phyloP scores from a whole-genome alignment of 2,797 vertebrate genomes.

The Ptychadena robeensis region DNA sequence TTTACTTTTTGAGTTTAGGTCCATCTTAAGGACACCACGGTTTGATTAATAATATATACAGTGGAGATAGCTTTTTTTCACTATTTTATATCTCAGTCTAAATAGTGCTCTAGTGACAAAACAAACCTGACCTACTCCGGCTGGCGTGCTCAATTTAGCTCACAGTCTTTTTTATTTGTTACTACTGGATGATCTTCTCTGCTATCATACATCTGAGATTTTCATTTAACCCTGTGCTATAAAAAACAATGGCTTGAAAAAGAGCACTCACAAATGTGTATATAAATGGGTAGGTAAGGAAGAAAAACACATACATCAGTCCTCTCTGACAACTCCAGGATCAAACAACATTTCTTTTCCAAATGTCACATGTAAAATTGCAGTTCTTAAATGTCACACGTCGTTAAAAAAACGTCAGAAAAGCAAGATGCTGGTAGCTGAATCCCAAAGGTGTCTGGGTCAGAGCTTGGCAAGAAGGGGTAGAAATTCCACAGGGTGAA shows the following conservation, averaged over 20 bases:
- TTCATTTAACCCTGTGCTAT: constrained; percentile 7
- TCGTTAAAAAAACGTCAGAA: constrained; percentile 51
- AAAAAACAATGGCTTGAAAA: constrained; percentile 24
- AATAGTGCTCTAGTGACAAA: neutral
- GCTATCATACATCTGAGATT: neutral
- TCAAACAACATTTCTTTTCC: constrained; percentile 60
- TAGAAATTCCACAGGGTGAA: constrained; percentile 37
- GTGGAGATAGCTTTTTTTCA: no score
- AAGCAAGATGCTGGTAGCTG: constrained; percentile 56
- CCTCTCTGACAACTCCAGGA: constrained; percentile 52
- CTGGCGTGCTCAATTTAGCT: neutral
- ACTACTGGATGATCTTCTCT: neutral
- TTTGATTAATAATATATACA: no score
- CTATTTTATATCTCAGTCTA: neutral
- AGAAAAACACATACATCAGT: constrained; percentile 58
- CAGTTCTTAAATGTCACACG: constrained; percentile 59
- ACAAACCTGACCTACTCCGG: neutral
- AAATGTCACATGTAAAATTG: constrained; percentile 65
- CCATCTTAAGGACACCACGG: no score
- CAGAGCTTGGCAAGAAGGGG: constrained; percentile 44
- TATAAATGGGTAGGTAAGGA: constrained; percentile 58
- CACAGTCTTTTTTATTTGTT: neutral
- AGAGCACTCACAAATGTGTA: constrained; percentile 51
- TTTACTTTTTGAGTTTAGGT: no score
- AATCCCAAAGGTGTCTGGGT: constrained; percentile 23